Base-by-base conservation (phyloP, 2,888 invertebrate species). In the Nomada fabriciana region DNA sequence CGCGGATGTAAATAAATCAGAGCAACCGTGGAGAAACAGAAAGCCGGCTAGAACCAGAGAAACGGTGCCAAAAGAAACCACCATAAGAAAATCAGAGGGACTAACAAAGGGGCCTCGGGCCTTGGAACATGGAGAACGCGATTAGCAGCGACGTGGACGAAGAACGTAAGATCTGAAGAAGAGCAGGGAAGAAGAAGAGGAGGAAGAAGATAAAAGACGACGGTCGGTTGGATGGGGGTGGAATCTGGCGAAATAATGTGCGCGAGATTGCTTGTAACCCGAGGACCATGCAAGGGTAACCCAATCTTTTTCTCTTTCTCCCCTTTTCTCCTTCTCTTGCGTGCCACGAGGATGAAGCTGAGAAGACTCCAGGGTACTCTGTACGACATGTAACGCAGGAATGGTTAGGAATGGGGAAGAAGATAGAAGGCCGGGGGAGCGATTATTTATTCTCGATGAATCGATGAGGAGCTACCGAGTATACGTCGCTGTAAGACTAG, bases 201-300 rank as follows among this genome's bases (percentile, higher is more conserved):
- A 29, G 73, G 55, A 61, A 29, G 67, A 63, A 80, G 72, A 59
- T 63, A 73, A 80, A 73, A 20, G 63, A 52, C 61, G 50, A 50
- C 52, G 76, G 73, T 68, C 64, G 81, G 85, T 77, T 78, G 77
- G 80, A 76, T 78, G 83, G 82, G 82, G 80, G 75, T 83, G 74
- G 82, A 86, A 88, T 83, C 86, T 83, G 87, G 86, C 87, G 87
- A 90, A 92, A 91, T 92, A 92, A 92, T 89, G 90, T 90, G 90
- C 90, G 89, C 89, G 91, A 93, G 92, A 93, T 93, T 92, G 93
- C 88, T 89, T 92, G 93, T 93, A 92, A 93, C 91, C 90, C 89
- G 93, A 92, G 90, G 92, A 92, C 89, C 87, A 79, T 81, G 83
- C 87, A 81, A 86, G 80, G 86, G 93, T 92, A 93, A 92, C 91